Evolutionary conservation across 2,113 vertebrate species (phyloP).

Genomic region (Lamprotornis superbus): DNA sequence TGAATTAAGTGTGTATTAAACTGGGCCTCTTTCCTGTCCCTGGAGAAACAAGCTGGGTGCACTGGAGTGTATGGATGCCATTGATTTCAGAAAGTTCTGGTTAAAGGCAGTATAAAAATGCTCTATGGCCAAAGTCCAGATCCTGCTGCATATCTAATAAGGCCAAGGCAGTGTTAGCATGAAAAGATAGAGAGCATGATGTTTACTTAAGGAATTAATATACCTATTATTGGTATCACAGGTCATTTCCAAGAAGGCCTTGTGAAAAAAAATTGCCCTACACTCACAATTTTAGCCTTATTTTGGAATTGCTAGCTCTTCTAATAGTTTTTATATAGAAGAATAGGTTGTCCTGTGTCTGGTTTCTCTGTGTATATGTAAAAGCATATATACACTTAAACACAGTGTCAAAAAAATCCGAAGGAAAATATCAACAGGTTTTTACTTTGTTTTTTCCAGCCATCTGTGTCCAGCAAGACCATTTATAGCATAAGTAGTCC

Average conservation of each 20-base stretch:
- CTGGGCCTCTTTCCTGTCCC: background rate
- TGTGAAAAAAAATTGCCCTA: background rate
- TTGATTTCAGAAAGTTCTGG: conserved; percentile 26
- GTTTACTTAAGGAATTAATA: background rate
- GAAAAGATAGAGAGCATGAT: background rate
- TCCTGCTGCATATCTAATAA: background rate
- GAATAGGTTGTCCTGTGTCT: background rate
- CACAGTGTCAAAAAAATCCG: background rate
- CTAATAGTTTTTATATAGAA: background rate
- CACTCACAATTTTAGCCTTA: background rate
- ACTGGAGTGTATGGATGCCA: background rate
- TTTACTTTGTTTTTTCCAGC: background rate
- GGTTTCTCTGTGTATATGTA: background rate
- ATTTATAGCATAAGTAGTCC: background rate
- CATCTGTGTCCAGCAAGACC: background rate
- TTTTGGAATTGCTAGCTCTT: background rate
- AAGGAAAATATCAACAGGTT: background rate
- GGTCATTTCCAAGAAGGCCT: background rate
- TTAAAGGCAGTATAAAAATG: conserved; percentile 10
- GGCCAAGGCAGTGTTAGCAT: background rate
- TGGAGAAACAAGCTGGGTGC: background rate
- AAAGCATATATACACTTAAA: background rate
- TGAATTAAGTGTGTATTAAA: conserved; percentile 36
- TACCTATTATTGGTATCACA: background rate
- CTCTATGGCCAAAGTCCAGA: background rate